These are phyloP conservation scores for Pseudopodoces humilis DNA, from an alignment of 2,113 vertebrate species.

Conservation along the genomic window DNA sequence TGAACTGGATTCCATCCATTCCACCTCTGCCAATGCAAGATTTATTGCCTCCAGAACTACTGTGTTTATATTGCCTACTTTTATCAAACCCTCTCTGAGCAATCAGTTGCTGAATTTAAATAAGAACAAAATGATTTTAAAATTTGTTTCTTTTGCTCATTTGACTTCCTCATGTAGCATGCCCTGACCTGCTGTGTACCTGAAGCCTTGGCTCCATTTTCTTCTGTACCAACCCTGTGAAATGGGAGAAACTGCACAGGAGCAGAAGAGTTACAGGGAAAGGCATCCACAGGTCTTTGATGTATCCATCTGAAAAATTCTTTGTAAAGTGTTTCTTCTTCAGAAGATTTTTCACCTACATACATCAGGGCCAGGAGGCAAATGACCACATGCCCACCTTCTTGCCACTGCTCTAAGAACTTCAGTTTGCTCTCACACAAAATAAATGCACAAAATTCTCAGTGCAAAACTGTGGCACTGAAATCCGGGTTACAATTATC, in stretches of 20 bases:
- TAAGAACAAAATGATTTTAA: not conserved
- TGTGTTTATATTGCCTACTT: not conserved
- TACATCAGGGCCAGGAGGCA: not conserved
- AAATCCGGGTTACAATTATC: not conserved
- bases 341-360: not conserved
- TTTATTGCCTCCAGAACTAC: not conserved
- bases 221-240: not conserved
- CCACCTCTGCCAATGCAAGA: not conserved
- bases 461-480: not conserved
- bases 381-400: not conserved
- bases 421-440: not conserved
- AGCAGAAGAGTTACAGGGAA: not conserved
- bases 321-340: not conserved
- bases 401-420: not conserved
- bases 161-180: not conserved
- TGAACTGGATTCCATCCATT: not conserved
- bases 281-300: not conserved
- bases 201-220: not conserved
- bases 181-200: not conserved
- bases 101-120: not conserved
- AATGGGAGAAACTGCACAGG: not conserved
- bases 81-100: not conserved
- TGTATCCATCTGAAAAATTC: not conserved
- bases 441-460: not conserved
- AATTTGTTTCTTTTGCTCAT: not conserved